These are phyloP conservation scores for Mimumesa dahlbomi DNA, from an alignment of 2,888 invertebrate species.

Conservation along the genomic window DNA sequence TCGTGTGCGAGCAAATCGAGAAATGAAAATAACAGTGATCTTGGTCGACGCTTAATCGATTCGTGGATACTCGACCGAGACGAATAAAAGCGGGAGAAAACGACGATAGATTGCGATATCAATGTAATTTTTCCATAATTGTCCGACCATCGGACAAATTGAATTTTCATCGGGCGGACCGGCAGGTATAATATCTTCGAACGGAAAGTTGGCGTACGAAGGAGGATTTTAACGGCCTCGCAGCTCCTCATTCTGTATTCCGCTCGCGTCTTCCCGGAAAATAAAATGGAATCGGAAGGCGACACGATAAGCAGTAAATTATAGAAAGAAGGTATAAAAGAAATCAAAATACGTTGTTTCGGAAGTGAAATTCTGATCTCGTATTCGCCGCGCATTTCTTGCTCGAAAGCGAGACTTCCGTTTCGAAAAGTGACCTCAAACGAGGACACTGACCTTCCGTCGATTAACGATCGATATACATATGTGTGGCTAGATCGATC, in stretches of 20 bases:
- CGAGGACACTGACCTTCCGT: slow-evolving; percentile 51
- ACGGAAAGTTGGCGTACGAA: too few relatives aligned
- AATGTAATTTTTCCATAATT: too few relatives aligned
- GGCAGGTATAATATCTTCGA: too few relatives aligned
- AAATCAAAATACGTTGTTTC: neutral
- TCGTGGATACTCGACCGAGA: too few relatives aligned
- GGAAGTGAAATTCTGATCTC: slow-evolving; percentile 23
- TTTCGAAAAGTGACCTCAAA: slow-evolving; percentile 49
- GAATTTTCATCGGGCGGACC: too few relatives aligned
- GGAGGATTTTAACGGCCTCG: too few relatives aligned
- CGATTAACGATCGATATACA: slow-evolving; percentile 44
- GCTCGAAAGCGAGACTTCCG: slow-evolving; percentile 54
- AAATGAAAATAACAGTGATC: too few relatives aligned
- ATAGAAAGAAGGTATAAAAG: slow-evolving; percentile 1
- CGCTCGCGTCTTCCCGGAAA: neutral
- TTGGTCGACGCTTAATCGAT: too few relatives aligned
- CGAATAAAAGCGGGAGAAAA: too few relatives aligned
- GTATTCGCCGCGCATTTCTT: slow-evolving; percentile 42
- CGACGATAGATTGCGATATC: too few relatives aligned
- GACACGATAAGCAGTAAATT: neutral
- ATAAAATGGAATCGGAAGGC: neutral
- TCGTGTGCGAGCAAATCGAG: too few relatives aligned
- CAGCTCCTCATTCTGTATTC: neutral
- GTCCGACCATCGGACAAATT: too few relatives aligned
- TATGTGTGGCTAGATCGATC: slow-evolving; percentile 8